Conservation (phyloP, 2,888 invertebrate genomes). For the Drosophila cyrtoloma region DNA sequence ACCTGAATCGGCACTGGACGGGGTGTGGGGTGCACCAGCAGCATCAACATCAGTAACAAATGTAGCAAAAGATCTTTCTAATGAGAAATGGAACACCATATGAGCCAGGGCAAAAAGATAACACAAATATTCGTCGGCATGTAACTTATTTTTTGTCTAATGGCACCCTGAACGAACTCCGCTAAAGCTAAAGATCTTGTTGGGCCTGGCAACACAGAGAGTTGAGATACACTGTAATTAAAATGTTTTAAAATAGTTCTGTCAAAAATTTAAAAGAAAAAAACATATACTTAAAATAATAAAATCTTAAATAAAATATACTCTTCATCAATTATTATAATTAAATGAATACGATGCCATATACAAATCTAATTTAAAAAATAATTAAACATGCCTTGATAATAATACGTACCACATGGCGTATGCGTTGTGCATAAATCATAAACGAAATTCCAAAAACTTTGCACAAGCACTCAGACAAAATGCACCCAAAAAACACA, state of each 20-base stretch:
- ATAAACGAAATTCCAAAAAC: conserved; percentile 43
- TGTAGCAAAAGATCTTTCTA: conserved; percentile 46
- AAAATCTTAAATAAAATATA: not conserved
- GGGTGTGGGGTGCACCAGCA: conserved; percentile 22
- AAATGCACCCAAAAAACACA: conserved; percentile 29
- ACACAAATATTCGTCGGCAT: conserved; percentile 31
- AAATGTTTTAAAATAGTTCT: not conserved
- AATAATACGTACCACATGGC: conserved; percentile 54
- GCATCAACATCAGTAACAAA: conserved; percentile 33
- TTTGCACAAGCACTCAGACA: conserved; percentile 14
- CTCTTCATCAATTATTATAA: not conserved
- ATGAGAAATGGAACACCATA: conserved; percentile 72
- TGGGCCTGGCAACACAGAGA: not conserved
- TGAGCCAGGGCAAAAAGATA: conserved; percentile 9
- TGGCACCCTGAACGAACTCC: not conserved
- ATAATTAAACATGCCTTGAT: conserved; percentile 1
- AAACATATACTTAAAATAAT: no score
- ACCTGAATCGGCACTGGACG: conserved; percentile 49
- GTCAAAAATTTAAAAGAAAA: not conserved
- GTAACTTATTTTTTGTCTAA: conserved; percentile 22
- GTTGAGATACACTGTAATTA: not conserved
- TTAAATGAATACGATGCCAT: not conserved
- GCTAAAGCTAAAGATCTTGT: not conserved
- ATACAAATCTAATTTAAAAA: not conserved
- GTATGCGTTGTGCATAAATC: conserved; percentile 74